phyloP scores from a whole-genome alignment of 2,797 vertebrate species.

The Cirrhinus molitorella region DNA sequence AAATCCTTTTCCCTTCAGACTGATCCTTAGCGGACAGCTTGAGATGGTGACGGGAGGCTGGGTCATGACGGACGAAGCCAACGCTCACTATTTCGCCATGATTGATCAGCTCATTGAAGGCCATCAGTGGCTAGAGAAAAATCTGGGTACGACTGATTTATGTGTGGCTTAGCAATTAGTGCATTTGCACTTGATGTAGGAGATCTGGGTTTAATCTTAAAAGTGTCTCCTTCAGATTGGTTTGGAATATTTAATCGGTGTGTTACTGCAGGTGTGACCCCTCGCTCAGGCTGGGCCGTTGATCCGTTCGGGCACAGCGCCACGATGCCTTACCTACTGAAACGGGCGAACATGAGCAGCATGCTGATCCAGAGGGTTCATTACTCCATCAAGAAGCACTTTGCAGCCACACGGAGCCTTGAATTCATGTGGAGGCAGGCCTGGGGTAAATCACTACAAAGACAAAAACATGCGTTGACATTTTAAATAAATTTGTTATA shows the following conservation, averaged over 20 bases:
- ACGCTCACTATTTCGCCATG: slow-evolving; percentile 95
- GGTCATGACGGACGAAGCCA: slow-evolving; percentile 99
- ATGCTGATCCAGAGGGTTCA: slow-evolving; percentile 99
- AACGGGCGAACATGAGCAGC: slow-evolving; percentile 91
- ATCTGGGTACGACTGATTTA: slow-evolving; percentile 82
- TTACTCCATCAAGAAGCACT: slow-evolving; percentile 97
- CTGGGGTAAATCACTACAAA: slow-evolving; percentile 84
- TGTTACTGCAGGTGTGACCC: slow-evolving; percentile 81
- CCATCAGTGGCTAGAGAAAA: slow-evolving; percentile 97
- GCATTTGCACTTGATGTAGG: background rate
- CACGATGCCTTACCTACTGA: slow-evolving; percentile 95
- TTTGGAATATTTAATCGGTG: background rate
- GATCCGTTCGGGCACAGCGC: slow-evolving; percentile 97
- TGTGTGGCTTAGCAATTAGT: background rate
- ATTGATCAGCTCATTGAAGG: slow-evolving; percentile 98
- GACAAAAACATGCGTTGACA: background rate
- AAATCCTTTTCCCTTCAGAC: slow-evolving; percentile 70
- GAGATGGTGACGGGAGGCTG: slow-evolving; percentile 97
- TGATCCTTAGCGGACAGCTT: slow-evolving; percentile 86
- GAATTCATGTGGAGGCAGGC: slow-evolving; percentile 99
- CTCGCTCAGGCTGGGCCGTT: slow-evolving; percentile 92
- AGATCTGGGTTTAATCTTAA: background rate
- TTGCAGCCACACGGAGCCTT: slow-evolving; percentile 88
- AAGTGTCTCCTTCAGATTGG: background rate
- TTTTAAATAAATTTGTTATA: background rate